phyloP scores from a whole-genome alignment of 1,140 invertebrate genomes.

The Pygmarrhopalites habei region DNA sequence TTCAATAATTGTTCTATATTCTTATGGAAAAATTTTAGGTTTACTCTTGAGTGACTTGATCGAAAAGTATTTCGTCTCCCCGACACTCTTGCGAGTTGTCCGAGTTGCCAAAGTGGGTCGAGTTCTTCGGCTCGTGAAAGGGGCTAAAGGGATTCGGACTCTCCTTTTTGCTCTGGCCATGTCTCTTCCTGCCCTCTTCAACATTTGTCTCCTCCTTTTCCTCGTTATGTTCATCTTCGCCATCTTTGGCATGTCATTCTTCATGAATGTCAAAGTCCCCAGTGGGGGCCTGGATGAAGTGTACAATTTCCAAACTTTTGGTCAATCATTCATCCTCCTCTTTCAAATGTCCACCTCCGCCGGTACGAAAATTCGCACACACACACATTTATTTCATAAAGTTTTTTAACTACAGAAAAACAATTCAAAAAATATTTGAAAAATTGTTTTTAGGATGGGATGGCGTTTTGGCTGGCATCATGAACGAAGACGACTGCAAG shows the following conservation, averaged over 20 bases:
- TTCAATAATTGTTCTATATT: too few species aligned
- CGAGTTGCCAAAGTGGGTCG: conserved; percentile 95
- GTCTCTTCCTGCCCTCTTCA: too few species aligned
- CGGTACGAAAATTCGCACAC: neutral
- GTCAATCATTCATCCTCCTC: conserved; percentile 66
- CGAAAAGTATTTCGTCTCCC: conserved; percentile 96
- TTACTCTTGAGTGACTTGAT: conserved; percentile 91
- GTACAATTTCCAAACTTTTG: too few species aligned
- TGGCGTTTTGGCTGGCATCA: conserved; percentile 88
- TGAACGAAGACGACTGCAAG: conserved; percentile 84
- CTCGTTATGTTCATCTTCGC: too few species aligned
- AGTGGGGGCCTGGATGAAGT: too few species aligned
- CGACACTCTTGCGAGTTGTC: too few species aligned
- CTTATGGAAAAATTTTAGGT: conserved; percentile 64
- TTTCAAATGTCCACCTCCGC: too few species aligned
- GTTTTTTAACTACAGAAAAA: neutral
- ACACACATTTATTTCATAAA: too few species aligned
- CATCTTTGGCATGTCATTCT: too few species aligned
- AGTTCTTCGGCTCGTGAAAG: conserved; percentile 92
- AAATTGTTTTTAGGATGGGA: conserved; percentile 80
- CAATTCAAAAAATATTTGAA: neutral
- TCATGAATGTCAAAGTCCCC: conserved; percentile 64
- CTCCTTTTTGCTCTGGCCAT: too few species aligned
- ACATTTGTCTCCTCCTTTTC: too few species aligned
- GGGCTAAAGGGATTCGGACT: conserved; percentile 86